Base-by-base conservation (phyloP, 2,888 invertebrate genomes). In the Philopedon plagiatum region DNA sequence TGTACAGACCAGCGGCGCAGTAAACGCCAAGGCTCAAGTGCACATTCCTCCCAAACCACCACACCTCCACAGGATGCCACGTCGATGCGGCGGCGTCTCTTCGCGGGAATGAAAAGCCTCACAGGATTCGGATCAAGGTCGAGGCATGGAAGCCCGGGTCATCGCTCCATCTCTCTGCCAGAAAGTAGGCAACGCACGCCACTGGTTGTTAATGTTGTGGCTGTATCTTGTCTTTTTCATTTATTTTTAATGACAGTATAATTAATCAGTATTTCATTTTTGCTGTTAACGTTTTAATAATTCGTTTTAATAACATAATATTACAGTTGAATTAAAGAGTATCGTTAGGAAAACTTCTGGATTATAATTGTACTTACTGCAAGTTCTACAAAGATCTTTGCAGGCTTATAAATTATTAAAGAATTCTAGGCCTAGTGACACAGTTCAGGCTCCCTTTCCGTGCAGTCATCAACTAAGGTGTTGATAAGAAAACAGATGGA, bases 151-250 rank as follows among this genome's bases (percentile, higher is more conserved):
- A 91, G 92, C 81, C 90, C 92, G 81, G 91, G 92, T 86, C 91
- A 92, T 88, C 92, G 93, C 85, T 93, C 93, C 88, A 93, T 93
- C 90, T 93, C 93, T 86, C 91, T 93, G 87, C 93, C 93, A 85
- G 93, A 93, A 93, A 93, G 93, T 93, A 93, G 89, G 91, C 79
- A 81, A 71, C 61, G 62, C 60, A 66, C 60, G 51, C 58, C 65
- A 71, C 49, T 71, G 65, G 34, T 65, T 65, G 37, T 63, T 56
- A 34, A 29, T 64, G 56, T 69, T 63, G 51, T 66, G 49, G 46
- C 29, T 21, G 29, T 18, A 32, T 23, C 39, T 23, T 41, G 44
- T 61, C 23, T 61, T 44, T 61, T 61, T 44, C 26, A 21, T 61
- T 29, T 44, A 44, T 41, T 41, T 44, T 7, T 44, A 13, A 26